phyloP scores from a whole-genome alignment of 2,888 invertebrate genomes.

The Anoncus sp. region DNA sequence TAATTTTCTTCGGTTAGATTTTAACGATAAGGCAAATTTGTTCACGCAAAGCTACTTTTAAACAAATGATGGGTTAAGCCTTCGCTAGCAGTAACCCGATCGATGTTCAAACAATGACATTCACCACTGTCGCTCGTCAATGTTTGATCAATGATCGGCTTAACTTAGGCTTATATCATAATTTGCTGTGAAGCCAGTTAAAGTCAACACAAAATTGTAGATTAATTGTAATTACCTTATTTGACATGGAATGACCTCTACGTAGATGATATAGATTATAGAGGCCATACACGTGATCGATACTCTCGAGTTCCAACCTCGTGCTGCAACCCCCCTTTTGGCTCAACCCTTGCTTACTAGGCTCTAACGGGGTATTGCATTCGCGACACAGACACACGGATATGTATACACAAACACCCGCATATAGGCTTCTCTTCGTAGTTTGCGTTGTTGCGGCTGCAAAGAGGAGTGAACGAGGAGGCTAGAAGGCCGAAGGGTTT shows the following conservation, averaged over 20 bases:
- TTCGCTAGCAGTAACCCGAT: too few relatives aligned
- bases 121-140: too few relatives aligned
- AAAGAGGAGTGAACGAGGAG: conserved; percentile 29
- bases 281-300: conserved; percentile 61
- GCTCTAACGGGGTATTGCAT: conserved; percentile 17
- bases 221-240: background rate
- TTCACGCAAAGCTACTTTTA: too few relatives aligned
- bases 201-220: background rate
- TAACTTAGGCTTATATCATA: background rate
- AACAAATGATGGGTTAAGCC: too few relatives aligned
- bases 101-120: too few relatives aligned
- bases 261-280: conserved; percentile 47
- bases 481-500: conserved; percentile 47
- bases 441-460: conserved; percentile 36
- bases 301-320: conserved; percentile 50
- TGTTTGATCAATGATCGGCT: too few relatives aligned
- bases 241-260: conserved; percentile 17
- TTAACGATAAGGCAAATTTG: too few relatives aligned
- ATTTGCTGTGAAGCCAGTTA: background rate
- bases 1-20: too few relatives aligned
- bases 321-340: conserved; percentile 54
- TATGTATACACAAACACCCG: conserved; percentile 14
- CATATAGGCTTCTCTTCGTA: conserved; percentile 16
- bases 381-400: too few relatives aligned
- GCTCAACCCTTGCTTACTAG: conserved; percentile 5